phyloP scores from a whole-genome alignment of 2,113 vertebrate genomes.

The Tragelaphus imberbis region DNA sequence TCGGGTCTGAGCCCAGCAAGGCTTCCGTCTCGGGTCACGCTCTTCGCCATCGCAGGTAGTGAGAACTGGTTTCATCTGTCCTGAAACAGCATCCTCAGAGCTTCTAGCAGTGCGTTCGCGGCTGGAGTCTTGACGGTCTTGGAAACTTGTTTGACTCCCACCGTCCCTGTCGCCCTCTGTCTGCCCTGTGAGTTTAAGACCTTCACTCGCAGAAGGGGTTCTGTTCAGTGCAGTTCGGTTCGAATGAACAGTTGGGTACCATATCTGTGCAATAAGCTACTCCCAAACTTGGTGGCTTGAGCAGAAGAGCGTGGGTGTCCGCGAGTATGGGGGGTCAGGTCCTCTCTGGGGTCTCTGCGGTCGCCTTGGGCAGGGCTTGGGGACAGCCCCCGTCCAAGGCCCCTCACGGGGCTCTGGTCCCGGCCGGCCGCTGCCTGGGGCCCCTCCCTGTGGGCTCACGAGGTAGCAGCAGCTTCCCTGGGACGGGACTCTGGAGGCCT shows the following conservation, averaged over 20 bases:
- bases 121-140: fast-evolving
- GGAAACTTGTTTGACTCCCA: not conserved
- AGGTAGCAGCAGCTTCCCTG: fast-evolving
- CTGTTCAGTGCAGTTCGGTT: not conserved
- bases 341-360: not conserved
- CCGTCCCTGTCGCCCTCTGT: not conserved
- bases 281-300: not conserved
- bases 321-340: not conserved
- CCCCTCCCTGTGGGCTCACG: not conserved
- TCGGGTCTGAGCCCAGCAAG: not conserved
- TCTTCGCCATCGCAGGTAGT: not conserved
- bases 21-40: not conserved
- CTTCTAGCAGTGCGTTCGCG: fast-evolving
- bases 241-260: not conserved
- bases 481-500: too few species aligned
- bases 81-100: not conserved
- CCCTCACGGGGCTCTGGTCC: not conserved
- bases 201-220: not conserved
- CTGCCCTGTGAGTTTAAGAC: not conserved
- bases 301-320: not conserved
- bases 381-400: fast-evolving
- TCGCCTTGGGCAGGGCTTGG: not conserved
- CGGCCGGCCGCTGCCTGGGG: fast-evolving
- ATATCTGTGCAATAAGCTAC: not conserved
- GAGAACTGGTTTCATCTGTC: not conserved